These are phyloP conservation scores for Kuschelorhynchus macadamiae DNA, from an alignment of 2,888 invertebrate genomes.

Conservation along the genomic window DNA sequence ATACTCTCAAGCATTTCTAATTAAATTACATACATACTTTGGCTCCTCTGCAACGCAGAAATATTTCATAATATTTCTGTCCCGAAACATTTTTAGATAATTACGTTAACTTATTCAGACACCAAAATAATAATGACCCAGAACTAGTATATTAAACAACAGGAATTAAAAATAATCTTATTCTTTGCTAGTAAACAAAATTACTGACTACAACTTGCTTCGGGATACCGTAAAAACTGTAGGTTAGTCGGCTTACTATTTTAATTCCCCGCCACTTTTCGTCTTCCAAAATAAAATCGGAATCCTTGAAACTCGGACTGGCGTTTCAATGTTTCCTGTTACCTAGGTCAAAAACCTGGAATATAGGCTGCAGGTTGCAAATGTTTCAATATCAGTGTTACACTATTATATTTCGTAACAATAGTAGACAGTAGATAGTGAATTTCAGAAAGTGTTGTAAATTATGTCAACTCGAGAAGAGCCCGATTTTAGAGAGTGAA, in stretches of 20 bases:
- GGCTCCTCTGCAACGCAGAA: slow-evolving; percentile 49
- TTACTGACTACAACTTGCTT: slow-evolving; percentile 21
- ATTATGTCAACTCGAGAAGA: no score
- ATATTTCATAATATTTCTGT: slow-evolving; percentile 38
- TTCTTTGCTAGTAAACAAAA: slow-evolving; percentile 17
- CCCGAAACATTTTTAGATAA: slow-evolving; percentile 36
- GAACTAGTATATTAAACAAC: slow-evolving; percentile 13
- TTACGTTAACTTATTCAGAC: background rate
- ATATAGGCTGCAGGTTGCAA: background rate
- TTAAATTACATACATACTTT: slow-evolving; percentile 37
- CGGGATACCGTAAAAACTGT: slow-evolving; percentile 38
- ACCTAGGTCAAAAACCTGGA: background rate
- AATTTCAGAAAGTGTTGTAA: no score
- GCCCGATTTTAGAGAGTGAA: no score
- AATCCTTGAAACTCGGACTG: slow-evolving; percentile 27
- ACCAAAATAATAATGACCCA: slow-evolving; percentile 22
- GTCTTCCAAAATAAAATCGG: slow-evolving; percentile 36
- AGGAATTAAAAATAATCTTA: slow-evolving; percentile 31
- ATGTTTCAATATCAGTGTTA: background rate
- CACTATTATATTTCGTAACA: no score
- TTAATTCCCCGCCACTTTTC: slow-evolving; percentile 20
- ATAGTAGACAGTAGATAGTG: no score
- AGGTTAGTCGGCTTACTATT: slow-evolving; percentile 24
- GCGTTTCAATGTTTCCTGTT: slow-evolving; percentile 4
- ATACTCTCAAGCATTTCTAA: no score